phyloP scores from a whole-genome alignment of 2,797 vertebrate species.

The Notolabrus celidotus region DNA sequence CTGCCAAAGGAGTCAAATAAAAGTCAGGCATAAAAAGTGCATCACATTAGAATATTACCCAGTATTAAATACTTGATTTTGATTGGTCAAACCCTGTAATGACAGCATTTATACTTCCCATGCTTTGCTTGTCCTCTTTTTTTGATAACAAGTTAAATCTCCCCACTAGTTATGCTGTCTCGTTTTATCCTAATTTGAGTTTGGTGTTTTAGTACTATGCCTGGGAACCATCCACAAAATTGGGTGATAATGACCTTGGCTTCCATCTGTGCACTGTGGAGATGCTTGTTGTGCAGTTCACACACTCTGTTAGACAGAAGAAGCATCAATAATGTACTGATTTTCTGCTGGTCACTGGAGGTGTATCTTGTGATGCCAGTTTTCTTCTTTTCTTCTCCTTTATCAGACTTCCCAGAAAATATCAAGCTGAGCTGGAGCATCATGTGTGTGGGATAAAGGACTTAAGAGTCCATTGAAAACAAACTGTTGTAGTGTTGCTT shows the following conservation, averaged over 20 bases:
- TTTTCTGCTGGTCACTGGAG: conserved; percentile 43
- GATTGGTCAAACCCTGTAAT: too few relatives aligned
- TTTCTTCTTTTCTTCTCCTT: neutral
- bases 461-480: conserved; percentile 1
- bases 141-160: neutral
- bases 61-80: too few relatives aligned
- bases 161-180: too few relatives aligned
- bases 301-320: conserved; percentile 34
- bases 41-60: too few relatives aligned
- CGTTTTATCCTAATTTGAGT: neutral
- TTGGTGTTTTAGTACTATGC: neutral
- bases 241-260: conserved; percentile 20
- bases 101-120: too few relatives aligned
- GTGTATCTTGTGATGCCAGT: conserved; percentile 49
- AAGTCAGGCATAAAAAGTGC: too few relatives aligned
- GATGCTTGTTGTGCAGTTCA: conserved; percentile 51
- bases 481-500: neutral
- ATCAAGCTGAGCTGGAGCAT: conserved; percentile 27
- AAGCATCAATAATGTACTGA: conserved; percentile 53
- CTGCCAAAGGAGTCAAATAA: too few relatives aligned
- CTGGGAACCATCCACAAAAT: neutral
- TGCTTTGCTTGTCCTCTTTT: neutral
- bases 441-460: neutral
- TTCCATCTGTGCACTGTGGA: conserved; percentile 10
- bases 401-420: conserved; percentile 43